Percentiles rank a stretch among this genome's conserved stretches.
phyloP scores from a whole-genome alignment of 2,797 vertebrate species.

The Macropus fuliginosus region DNA sequence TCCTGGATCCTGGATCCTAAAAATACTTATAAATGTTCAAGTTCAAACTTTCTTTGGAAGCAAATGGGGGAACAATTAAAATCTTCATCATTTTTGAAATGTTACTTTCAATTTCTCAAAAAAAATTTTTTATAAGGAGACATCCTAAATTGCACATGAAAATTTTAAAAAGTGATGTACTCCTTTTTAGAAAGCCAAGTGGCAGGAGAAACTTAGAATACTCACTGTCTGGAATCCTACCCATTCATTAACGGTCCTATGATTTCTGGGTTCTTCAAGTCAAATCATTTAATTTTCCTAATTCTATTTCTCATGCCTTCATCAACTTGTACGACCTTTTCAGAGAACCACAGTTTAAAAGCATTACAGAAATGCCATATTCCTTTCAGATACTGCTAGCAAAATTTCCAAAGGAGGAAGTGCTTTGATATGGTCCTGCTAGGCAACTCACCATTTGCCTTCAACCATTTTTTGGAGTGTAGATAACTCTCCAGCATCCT shows the following conservation, averaged over 20 bases:
- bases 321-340: not conserved
- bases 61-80: not conserved
- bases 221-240: not conserved
- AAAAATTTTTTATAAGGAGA: not conserved
- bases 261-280: not conserved
- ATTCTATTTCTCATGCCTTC: not conserved
- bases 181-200: conserved; percentile 21
- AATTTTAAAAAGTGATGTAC: not conserved
- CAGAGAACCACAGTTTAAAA: not conserved
- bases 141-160: conserved; percentile 5
- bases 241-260: not conserved
- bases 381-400: conserved; percentile 4
- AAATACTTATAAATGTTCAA: not conserved
- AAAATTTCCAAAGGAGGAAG: conserved; percentile 9
- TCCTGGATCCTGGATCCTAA: not conserved
- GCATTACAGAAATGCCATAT: not conserved
- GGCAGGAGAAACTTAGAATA: conserved; percentile 15
- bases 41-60: not conserved
- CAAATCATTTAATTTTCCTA: not conserved
- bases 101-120: not conserved
- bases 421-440: not conserved
- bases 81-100: not conserved
- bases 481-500: conserved; percentile 88
- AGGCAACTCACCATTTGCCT: conserved; percentile 85
- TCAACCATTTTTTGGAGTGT: conserved; percentile 89